A percentile compares a stretch with the other conserved stretches of the same genome.
phyloP scores from a whole-genome alignment of 2,113 vertebrate genomes.

The Furnarius figulus region DNA sequence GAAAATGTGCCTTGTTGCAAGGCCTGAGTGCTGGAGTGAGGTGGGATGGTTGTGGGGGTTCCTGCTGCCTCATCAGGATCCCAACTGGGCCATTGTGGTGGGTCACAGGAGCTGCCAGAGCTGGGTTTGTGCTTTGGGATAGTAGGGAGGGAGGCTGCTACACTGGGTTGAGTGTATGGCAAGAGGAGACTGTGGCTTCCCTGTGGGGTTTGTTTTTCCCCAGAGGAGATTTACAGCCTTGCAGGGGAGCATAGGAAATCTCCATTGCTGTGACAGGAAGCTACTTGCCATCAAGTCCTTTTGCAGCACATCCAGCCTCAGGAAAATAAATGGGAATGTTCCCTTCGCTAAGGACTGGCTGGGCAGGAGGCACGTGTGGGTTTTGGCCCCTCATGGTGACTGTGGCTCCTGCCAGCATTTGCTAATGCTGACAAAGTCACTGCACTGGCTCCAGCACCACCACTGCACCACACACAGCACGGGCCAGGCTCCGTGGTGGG shows the following conservation, averaged over 20 bases:
- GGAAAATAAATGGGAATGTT: not conserved
- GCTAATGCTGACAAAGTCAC: rapidly evolving
- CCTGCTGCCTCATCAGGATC: not conserved
- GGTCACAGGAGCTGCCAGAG: not conserved
- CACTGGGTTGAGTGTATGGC: rapidly evolving
- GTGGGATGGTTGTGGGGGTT: not conserved
- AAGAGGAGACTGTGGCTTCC: rapidly evolving
- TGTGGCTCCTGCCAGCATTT: not conserved
- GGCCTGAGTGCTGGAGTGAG: not conserved
- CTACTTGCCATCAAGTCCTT: not conserved
- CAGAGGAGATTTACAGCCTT: not conserved
- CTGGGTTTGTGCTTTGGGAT: not conserved
- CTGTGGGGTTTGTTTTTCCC: not conserved
- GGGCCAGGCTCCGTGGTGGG: rapidly evolving
- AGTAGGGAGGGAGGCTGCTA: not conserved
- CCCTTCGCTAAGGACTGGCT: not conserved
- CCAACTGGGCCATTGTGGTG: rapidly evolving
- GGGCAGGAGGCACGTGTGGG: not conserved
- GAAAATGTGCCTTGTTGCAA: rapidly evolving
- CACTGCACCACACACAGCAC: rapidly evolving
- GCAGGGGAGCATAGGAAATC: not conserved
- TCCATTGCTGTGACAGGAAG: not conserved
- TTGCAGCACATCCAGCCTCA: not conserved
- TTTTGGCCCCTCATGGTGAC: not conserved
- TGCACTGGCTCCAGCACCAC: rapidly evolving